Base-by-base conservation (phyloP, 2,888 invertebrate genomes). In the Pseudoips prasinana region DNA sequence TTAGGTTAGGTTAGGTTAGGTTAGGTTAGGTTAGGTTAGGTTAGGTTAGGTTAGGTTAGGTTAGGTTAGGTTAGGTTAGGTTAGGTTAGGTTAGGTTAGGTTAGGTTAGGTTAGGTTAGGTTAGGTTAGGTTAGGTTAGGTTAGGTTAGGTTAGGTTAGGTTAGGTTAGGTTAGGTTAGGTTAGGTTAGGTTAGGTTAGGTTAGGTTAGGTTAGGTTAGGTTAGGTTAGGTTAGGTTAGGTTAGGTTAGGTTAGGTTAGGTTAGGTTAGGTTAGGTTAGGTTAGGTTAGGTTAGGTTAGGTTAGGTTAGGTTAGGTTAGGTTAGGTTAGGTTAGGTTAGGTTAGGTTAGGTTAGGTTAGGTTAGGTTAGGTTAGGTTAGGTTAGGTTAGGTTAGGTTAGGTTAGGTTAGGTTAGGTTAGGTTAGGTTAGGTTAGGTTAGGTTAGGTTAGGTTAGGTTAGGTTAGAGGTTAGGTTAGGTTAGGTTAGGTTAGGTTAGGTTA, bases 161-260 rank as follows among this genome's bases (percentile, higher is more conserved):
- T 49, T 49, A 49, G 49, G 49, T 49, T 49, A 49, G 49, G 49
- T 49, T 49, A 49, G 49, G 49, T 49, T 49, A 49, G 49, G 49
- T 49, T 49, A 49, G 49, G 49, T 49, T 49, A 49, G 45, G 49
- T 49, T 49, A 49, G 49, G 49, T 49, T 47, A 47, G 39, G 47
- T 43, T 47, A 43, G 45, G 45, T 46, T 46, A 45, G 45, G 40
- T 40, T 40, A 40, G 40, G 40, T 40, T 39, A 44, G 39, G 42
- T 39, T 39, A 44, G 36, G 39, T 35, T 39, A 44, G 41, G 41
- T 41, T 41, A 46, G 43, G 39, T 43, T 39, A 44, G 36, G 39
- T 39, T 36, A 44, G 38, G 29, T 35, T 29, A 35, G 29, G 35
- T 29, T 29, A 30, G 35, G 35, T 29, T 29, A 35, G 28, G 35